These are phyloP conservation scores for Chaetodon trifascialis DNA, from an alignment of 2,113 vertebrate genomes.

Conservation along the genomic window DNA sequence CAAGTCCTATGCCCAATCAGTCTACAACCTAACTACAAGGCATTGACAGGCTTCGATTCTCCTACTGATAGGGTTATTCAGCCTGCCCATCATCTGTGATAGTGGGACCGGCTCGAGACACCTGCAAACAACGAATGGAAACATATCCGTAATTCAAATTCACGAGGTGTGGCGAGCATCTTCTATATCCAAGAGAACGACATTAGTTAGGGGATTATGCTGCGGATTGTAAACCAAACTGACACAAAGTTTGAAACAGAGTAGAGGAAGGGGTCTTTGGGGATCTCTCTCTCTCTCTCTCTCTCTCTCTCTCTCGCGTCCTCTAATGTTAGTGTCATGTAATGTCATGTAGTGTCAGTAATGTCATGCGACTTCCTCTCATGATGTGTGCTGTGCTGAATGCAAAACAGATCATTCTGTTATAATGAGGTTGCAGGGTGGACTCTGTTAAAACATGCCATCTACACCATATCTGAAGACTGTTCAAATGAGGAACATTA, in stretches of 20 bases:
- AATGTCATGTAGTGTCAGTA: too few relatives aligned
- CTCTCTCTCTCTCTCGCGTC: too few relatives aligned
- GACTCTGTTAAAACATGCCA: too few relatives aligned
- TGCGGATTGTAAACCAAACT: not conserved
- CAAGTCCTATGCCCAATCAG: not conserved
- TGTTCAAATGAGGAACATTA: not conserved
- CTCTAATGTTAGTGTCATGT: too few relatives aligned
- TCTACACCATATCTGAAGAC: too few relatives aligned
- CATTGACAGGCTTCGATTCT: constrained; percentile 1
- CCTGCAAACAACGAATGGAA: constrained; percentile 27
- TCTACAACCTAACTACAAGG: constrained; percentile 49
- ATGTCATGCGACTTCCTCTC: too few relatives aligned
- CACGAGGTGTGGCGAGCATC: constrained; percentile 42
- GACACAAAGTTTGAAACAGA: not conserved
- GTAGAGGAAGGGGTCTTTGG: not conserved
- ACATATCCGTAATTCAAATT: constrained; percentile 45
- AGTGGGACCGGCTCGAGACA: constrained; percentile 10
- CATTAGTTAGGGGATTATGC: not conserved
- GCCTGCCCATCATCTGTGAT: constrained; percentile 37
- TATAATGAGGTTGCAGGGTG: too few relatives aligned
- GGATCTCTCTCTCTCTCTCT: too few relatives aligned
- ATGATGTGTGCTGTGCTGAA: too few relatives aligned
- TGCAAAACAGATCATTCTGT: too few relatives aligned
- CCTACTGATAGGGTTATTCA: constrained; percentile 40
- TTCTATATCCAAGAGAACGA: not conserved